Evolutionary conservation across 2,797 vertebrate genomes (phyloP).

Genomic region (Petrocephalus schoutedeni): DNA sequence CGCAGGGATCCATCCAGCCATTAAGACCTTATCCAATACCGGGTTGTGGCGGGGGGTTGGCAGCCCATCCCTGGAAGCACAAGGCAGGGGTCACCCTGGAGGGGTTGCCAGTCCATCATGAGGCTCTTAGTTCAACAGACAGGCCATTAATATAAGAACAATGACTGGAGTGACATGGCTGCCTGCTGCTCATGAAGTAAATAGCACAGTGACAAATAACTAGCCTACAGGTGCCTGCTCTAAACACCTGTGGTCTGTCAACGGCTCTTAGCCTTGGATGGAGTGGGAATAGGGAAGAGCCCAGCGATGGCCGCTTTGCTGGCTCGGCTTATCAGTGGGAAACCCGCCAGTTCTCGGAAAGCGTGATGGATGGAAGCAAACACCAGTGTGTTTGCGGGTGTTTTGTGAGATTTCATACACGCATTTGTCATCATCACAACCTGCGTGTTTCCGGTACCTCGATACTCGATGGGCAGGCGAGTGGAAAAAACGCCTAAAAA

Average conservation of each 20-base stretch:
- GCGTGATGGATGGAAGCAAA: background rate
- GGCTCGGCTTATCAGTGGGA: background rate
- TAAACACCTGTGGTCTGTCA: background rate
- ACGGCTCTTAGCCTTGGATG: background rate
- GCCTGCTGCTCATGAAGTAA: background rate
- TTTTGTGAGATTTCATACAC: background rate
- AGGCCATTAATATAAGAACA: background rate
- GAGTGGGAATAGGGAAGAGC: background rate
- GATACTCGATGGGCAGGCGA: slow-evolving; percentile 50
- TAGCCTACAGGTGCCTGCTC: background rate
- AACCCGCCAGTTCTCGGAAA: background rate
- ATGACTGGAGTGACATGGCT: background rate
- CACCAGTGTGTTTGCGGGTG: background rate
- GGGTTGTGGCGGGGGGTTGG: background rate
- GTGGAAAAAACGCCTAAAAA: slow-evolving; percentile 59
- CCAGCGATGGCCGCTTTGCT: background rate
- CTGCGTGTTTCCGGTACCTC: slow-evolving; percentile 59
- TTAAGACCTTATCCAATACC: background rate
- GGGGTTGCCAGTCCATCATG: background rate
- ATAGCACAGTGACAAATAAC: background rate
- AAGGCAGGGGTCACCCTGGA: background rate
- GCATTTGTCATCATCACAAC: slow-evolving; percentile 4
- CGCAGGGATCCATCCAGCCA: background rate
- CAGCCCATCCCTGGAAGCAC: background rate
- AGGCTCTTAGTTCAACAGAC: background rate